Base-by-base conservation (phyloP, 2,113 vertebrate species). In the Sterrhoptilus dennistouni region DNA sequence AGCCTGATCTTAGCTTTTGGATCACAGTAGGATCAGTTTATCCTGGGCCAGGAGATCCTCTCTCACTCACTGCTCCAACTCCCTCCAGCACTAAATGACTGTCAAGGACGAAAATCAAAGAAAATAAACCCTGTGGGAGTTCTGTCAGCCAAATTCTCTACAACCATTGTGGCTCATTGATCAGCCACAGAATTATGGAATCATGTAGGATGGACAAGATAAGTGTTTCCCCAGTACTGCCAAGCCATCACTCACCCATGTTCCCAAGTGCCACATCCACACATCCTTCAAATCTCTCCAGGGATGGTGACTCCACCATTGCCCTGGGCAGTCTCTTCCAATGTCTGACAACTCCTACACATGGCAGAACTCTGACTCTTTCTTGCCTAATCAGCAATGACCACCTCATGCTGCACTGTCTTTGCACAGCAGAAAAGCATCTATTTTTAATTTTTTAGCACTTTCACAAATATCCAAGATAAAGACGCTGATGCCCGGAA, bases 111-210 rank as follows among this genome's bases (percentile, higher is more conserved):
- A 72, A 75, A 74, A 60, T 10, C 23, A 7, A 54, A 87, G 68
- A 7, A 29, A 54, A 31, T n/a, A 61, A 91, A 59, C 15, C 36
- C 54, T 0, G 0, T 4, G 23, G 74, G 44, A 31, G 22, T 35
- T 84, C 36, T 28, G 45, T 40, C 78, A 49, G 4, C 22, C 21
- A 11, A 28, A 45, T 59, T 21, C 25, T 52, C 44, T 9, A 17
- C 49, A 76, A 14, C 49, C 38, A 38, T 38, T 38, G 38, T 38
- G 66, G 23, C 38, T 59, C 11, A 1, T 12, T 16, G 4, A 33
- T 49, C 71, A 74, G 54, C 47, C 47, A 45, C 54, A 70, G 38
- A 47, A 40, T 24, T 40, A 24, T 2, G 10, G n/a, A 29, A 60
- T 47, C 40, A 63, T 29, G 47, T 13, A 29, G 65, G 29, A 79